These are phyloP conservation scores for Echeneis naucrates DNA, from an alignment of 2,797 vertebrate species.

Conservation along the genomic window DNA sequence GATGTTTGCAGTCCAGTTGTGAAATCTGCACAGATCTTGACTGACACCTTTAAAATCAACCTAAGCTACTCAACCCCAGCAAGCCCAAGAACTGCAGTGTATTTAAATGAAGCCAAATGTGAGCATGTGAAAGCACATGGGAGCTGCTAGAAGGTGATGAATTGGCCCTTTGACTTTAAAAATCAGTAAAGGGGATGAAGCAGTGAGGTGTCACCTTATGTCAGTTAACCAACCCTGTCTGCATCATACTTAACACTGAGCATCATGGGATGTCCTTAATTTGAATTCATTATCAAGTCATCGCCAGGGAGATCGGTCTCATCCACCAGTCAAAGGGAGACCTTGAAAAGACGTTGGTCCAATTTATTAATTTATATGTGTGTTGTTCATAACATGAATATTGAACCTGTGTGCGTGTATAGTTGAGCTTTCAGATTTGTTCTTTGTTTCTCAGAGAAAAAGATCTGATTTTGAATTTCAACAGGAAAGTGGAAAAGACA, in stretches of 20 bases:
- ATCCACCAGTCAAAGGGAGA: neutral
- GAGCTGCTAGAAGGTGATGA: too few relatives aligned
- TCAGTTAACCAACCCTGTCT: neutral
- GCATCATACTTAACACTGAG: neutral
- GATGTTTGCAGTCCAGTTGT: too few relatives aligned
- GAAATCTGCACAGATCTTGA: too few relatives aligned
- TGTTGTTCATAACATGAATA: conserved; percentile 1
- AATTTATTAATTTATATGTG: neutral
- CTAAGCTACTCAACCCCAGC: too few relatives aligned
- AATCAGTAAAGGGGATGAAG: neutral
- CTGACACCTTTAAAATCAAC: too few relatives aligned
- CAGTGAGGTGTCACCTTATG: neutral
- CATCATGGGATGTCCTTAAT: neutral
- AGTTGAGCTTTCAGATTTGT: neutral
- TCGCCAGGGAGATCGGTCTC: conserved; percentile 1
- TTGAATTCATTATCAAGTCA: conserved; percentile 9
- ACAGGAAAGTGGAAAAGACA: conserved; percentile 38
- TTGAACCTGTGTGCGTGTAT: neutral
- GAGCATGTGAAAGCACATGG: too few relatives aligned
- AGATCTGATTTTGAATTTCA: conserved; percentile 40
- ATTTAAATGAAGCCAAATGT: too few relatives aligned
- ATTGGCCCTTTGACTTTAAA: neutral
- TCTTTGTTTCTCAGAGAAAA: conserved; percentile 34
- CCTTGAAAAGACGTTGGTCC: conserved; percentile 11
- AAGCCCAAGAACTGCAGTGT: too few relatives aligned